A percentile compares a stretch with the other conserved stretches of the same genome.
Conservation (phyloP, 2,797 vertebrate genomes). For the Limosa lapponica region DNA sequence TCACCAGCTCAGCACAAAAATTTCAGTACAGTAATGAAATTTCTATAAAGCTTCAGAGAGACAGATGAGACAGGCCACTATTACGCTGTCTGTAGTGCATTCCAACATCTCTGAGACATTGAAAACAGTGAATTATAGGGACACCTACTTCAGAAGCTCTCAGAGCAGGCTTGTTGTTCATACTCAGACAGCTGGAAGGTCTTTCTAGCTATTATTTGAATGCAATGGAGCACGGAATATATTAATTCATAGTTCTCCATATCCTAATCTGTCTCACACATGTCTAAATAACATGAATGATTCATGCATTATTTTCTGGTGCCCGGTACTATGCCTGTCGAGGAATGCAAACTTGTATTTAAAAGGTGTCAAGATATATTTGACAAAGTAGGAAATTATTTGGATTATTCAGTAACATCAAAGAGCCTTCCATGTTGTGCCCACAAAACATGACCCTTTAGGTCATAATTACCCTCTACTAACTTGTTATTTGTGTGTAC, state of each 20-base stretch:
- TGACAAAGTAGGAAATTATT: not conserved
- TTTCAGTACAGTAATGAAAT: not conserved
- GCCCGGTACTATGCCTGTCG: not conserved
- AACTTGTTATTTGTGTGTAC: not conserved
- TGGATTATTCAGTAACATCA: not conserved
- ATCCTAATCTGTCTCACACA: not conserved
- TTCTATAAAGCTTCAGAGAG: not conserved
- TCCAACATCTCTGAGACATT: not conserved
- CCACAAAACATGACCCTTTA: not conserved
- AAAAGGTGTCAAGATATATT: not conserved
- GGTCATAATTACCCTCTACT: not conserved
- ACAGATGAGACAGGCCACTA: not conserved
- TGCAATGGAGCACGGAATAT: not conserved
- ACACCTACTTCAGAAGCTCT: not conserved
- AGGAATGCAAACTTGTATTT: constrained; percentile 8
- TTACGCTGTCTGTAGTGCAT: not conserved
- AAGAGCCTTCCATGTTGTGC: not conserved
- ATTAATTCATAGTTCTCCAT: not conserved
- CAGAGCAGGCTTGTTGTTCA: not conserved
- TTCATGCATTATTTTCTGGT: not conserved
- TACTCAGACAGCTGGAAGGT: not conserved
- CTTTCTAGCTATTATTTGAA: constrained; percentile 9
- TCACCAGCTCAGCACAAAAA: not conserved
- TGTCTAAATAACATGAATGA: not conserved
- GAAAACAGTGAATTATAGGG: not conserved